phyloP scores from a whole-genome alignment of 2,888 invertebrate genomes.

The Yponomeuta cagnagella region DNA sequence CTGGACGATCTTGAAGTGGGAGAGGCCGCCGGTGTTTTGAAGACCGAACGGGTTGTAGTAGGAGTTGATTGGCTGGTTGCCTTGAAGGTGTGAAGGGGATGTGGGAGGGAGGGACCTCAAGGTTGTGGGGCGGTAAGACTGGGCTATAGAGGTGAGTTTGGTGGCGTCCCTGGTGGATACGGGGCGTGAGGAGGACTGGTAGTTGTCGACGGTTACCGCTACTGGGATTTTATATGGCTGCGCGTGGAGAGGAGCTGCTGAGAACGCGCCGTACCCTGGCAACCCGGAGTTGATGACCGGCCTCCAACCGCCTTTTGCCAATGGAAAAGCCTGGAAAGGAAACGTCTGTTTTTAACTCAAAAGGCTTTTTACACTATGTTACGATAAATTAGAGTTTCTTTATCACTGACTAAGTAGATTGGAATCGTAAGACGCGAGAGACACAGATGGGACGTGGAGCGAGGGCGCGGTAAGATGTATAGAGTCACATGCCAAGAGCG shows the following conservation, averaged over 20 bases:
- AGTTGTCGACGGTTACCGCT: slow-evolving; percentile 43
- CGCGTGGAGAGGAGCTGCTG: slow-evolving; percentile 52
- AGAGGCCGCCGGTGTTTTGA: slow-evolving; percentile 46
- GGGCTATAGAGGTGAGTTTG: slow-evolving; percentile 66
- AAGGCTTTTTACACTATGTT: too few species aligned
- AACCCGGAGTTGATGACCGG: slow-evolving; percentile 73
- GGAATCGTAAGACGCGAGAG: too few species aligned
- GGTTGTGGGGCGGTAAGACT: slow-evolving; percentile 66
- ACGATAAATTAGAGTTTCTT: too few species aligned
- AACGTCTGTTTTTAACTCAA: not conserved
- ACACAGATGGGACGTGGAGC: too few species aligned
- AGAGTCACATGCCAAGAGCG: too few species aligned
- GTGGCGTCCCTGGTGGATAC: slow-evolving; percentile 51
- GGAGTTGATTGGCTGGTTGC: slow-evolving; percentile 62
- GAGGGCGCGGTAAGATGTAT: too few species aligned
- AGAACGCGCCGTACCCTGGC: slow-evolving; percentile 49
- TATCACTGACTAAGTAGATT: too few species aligned
- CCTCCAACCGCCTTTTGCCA: slow-evolving; percentile 78
- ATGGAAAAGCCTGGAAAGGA: slow-evolving; percentile 58
- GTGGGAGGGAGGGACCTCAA: slow-evolving; percentile 46
- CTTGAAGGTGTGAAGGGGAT: slow-evolving; percentile 37
- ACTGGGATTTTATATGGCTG: slow-evolving; percentile 54
- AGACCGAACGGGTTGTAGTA: slow-evolving; percentile 64
- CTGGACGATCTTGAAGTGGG: slow-evolving; percentile 61
- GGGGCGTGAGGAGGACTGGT: slow-evolving; percentile 60